Evolutionary conservation across 2,797 vertebrate genomes (phyloP).

Genomic region (Syngnathus acus): DNA sequence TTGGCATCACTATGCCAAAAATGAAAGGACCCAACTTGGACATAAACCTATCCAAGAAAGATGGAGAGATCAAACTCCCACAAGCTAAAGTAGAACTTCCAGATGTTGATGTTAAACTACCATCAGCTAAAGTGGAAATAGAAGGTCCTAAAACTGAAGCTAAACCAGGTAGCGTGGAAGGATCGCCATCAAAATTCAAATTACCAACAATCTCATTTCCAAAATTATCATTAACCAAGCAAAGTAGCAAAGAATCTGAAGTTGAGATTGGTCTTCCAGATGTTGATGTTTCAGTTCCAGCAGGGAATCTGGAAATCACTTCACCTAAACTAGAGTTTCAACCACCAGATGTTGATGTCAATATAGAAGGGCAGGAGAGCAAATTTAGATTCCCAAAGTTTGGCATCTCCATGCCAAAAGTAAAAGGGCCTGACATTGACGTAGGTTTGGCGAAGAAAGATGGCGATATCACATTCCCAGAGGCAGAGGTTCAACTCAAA

Average conservation of each 20-base stretch:
- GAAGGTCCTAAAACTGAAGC: slow-evolving; percentile 28
- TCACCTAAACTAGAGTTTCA: slow-evolving; percentile 24
- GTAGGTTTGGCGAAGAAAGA: slow-evolving; percentile 33
- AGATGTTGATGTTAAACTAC: neutral
- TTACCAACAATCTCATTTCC: slow-evolving; percentile 34
- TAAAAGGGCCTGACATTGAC: slow-evolving; percentile 4
- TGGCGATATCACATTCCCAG: slow-evolving; percentile 21
- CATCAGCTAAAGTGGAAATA: neutral
- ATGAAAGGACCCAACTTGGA: slow-evolving; percentile 22
- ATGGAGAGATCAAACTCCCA: slow-evolving; percentile 10
- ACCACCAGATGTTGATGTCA: slow-evolving; percentile 16
- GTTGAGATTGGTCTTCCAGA: slow-evolving; percentile 18
- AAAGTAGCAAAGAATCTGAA: slow-evolving; percentile 14
- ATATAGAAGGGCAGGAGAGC: slow-evolving; percentile 15
- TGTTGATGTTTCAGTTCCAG: slow-evolving; percentile 16
- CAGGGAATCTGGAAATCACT: slow-evolving; percentile 1
- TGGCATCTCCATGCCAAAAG: slow-evolving; percentile 25
- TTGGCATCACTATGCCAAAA: slow-evolving; percentile 17
- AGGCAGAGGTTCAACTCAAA: slow-evolving; percentile 17
- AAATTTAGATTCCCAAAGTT: slow-evolving; percentile 41
- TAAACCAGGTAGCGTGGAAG: slow-evolving; percentile 1
- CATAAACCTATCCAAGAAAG: slow-evolving; percentile 15
- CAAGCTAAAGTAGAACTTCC: slow-evolving; percentile 9
- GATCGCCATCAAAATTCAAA: slow-evolving; percentile 3
- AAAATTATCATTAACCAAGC: neutral